Percentiles rank a stretch among this genome's conserved stretches.
These are phyloP conservation scores for Coregonus clupeaformis DNA, from an alignment of 2,113 vertebrate species.

Conservation along the genomic window DNA sequence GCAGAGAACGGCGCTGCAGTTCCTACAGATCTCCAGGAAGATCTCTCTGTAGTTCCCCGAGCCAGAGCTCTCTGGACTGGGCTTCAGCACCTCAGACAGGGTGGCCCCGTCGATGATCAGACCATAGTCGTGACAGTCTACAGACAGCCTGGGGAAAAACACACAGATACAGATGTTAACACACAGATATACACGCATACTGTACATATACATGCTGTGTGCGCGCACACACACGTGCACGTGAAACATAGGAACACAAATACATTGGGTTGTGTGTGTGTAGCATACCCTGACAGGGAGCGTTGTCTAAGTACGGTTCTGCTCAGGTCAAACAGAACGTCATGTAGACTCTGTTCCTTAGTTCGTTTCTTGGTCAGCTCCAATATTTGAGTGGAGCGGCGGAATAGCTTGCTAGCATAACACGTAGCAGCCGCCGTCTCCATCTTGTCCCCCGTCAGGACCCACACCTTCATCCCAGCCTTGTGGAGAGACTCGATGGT, in stretches of 20 bases:
- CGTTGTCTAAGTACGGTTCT: conserved; percentile 85
- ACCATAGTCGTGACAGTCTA: conserved; percentile 90
- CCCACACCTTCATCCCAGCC: conserved; percentile 98
- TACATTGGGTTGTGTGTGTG: neutral
- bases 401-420: conserved; percentile 95
- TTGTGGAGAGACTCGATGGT: conserved; percentile 96
- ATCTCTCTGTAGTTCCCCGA: conserved; percentile 87
- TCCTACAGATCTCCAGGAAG: conserved; percentile 94
- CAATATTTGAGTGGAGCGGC: conserved; percentile 88
- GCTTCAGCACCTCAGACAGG: conserved; percentile 88
- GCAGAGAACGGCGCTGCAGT: conserved; percentile 94
- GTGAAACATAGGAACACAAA: too few species aligned
- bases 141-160: conserved; percentile 80
- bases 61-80: conserved; percentile 77
- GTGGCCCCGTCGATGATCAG: conserved; percentile 95
- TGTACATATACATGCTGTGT: neutral
- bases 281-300: conserved; percentile 82
- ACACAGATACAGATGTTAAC: neutral
- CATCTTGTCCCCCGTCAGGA: conserved; percentile 98
- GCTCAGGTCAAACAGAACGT: conserved; percentile 92
- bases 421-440: conserved; percentile 95
- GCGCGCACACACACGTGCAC: too few species aligned
- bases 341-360: conserved; percentile 91
- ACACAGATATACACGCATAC: neutral
- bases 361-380: conserved; percentile 95